A percentile compares a stretch with the other conserved stretches of the same genome.
These are phyloP conservation scores for Phylloscopus trochilus DNA, from an alignment of 2,113 vertebrate genomes.

Conservation along the genomic window DNA sequence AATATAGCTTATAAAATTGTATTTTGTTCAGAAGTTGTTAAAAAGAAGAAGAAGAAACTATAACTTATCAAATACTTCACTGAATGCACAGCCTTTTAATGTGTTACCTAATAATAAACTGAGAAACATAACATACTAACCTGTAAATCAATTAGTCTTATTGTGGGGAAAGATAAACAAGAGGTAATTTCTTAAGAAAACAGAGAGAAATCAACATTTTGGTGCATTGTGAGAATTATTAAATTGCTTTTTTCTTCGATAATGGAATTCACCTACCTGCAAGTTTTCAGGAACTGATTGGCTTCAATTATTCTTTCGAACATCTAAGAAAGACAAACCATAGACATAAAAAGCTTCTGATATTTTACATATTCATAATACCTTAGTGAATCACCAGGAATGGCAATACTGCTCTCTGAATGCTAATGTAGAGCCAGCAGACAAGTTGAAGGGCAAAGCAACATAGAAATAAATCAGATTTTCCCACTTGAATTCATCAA, in stretches of 20 bases:
- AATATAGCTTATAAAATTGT: not conserved
- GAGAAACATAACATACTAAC: not conserved
- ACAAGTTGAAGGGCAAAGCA: conserved; percentile 68
- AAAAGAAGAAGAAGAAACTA: not conserved
- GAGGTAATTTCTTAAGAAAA: not conserved
- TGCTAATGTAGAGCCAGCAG: conserved; percentile 63
- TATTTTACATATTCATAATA: conserved; percentile 74
- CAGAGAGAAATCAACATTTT: conserved; percentile 22
- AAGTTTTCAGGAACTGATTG: conserved; percentile 60
- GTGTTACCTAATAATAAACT: not conserved
- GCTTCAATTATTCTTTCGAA: conserved; percentile 61
- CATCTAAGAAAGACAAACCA: conserved; percentile 64
- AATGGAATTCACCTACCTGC: conserved; percentile 36
- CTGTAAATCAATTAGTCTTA: not conserved
- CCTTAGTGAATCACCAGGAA: conserved; percentile 62
- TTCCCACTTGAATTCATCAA: conserved; percentile 20
- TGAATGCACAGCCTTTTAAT: not conserved
- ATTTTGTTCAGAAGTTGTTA: not conserved
- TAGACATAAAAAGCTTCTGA: conserved; percentile 51
- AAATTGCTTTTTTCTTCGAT: not conserved
- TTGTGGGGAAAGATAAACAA: not conserved
- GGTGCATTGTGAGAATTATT: conserved; percentile 21
- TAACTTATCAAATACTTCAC: not conserved
- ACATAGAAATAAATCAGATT: conserved; percentile 41
- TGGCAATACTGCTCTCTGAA: conserved; percentile 56